Percentiles rank a stretch among this genome's conserved stretches.
phyloP scores from a whole-genome alignment of 1,140 invertebrate genomes.

The Diabrotica undecimpunctata region DNA sequence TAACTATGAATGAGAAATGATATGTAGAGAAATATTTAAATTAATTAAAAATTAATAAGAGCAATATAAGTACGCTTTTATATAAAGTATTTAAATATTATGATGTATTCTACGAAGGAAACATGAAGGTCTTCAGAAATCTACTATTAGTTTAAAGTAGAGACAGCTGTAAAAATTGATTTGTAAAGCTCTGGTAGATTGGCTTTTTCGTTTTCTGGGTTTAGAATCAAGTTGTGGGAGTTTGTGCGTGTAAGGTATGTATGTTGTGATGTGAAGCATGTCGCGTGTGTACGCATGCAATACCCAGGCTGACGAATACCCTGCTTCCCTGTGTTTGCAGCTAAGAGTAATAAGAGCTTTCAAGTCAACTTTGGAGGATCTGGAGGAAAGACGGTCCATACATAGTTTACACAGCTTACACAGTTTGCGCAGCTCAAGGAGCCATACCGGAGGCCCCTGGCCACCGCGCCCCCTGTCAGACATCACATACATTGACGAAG shows the following conservation, averaged over 20 bases:
- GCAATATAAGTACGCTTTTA: no score
- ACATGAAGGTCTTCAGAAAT: no score
- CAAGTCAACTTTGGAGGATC: slow-evolving; percentile 98
- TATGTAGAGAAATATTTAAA: no score
- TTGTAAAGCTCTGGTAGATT: neutral
- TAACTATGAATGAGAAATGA: no score
- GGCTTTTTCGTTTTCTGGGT: neutral
- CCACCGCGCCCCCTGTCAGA: slow-evolving; percentile 77
- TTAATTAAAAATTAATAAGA: no score
- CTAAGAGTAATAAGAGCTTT: slow-evolving; percentile 99
- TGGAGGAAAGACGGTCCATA: slow-evolving; percentile 96
- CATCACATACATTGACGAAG: slow-evolving; percentile 90
- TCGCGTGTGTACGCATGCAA: slow-evolving; percentile 30
- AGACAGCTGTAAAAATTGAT: neutral
- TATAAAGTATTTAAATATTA: no score
- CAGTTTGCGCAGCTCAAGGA: slow-evolving; percentile 83
- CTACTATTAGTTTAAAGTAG: no score
- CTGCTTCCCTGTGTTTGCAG: slow-evolving; percentile 77
- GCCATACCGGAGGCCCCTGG: slow-evolving; percentile 68
- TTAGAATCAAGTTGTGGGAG: neutral
- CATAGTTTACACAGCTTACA: slow-evolving; percentile 96
- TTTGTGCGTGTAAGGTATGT: neutral
- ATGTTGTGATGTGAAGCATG: slow-evolving; percentile 8
- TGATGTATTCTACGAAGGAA: no score
- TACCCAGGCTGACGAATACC: slow-evolving; percentile 44